Evolutionary conservation across 2,113 vertebrate species (phyloP).

Genomic region (Cromileptes altivelis): DNA sequence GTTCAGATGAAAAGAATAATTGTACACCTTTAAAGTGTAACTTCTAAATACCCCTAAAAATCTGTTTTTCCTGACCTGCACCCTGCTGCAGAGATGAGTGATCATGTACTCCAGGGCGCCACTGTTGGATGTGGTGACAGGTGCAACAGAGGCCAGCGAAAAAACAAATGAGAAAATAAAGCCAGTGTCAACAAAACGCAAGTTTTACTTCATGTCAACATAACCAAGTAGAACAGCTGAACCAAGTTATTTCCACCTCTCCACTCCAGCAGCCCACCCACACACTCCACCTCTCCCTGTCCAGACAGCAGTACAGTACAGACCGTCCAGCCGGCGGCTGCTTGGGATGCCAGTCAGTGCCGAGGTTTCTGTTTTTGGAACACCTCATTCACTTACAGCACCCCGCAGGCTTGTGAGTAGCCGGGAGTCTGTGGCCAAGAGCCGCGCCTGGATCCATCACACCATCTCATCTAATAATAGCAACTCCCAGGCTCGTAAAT

Average conservation of each 20-base stretch:
- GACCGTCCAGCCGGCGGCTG: background rate
- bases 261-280: background rate
- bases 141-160: background rate
- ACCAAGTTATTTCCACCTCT: background rate
- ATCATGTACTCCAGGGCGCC: too few relatives aligned
- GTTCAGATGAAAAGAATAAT: background rate
- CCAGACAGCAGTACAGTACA: background rate
- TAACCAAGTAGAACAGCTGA: conserved; percentile 10
- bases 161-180: background rate
- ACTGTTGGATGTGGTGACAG: background rate
- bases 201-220: background rate
- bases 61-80: background rate
- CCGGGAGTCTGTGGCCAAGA: background rate
- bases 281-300: background rate
- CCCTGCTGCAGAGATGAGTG: too few relatives aligned
- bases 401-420: conserved; percentile 5
- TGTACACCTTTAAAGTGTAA: background rate
- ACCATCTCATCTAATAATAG: conserved; percentile 60
- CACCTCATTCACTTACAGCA: conserved; percentile 23
- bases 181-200: background rate
- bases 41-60: background rate
- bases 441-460: conserved; percentile 29
- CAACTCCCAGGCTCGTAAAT: conserved; percentile 10
- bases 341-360: conserved; percentile 24
- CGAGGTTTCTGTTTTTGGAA: conserved; percentile 52